Conservation (phyloP, 1,140 invertebrate species). For the Saxidomus purpurata region DNA sequence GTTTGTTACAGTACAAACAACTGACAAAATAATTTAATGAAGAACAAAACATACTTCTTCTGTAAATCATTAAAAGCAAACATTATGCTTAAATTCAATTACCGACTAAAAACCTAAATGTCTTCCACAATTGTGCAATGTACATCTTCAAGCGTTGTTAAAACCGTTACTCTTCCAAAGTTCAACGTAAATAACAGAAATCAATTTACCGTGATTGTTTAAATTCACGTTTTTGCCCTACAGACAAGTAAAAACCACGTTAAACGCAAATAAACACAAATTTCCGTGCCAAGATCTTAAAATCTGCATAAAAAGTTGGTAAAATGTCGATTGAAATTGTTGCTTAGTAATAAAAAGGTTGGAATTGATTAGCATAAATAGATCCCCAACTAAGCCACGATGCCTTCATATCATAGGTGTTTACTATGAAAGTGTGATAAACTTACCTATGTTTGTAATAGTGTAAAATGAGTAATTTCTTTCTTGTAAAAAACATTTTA, state of each 20-base stretch:
- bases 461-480: no score
- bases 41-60: no score
- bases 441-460: no score
- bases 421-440: no score
- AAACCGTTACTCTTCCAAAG: background rate
- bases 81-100: background rate
- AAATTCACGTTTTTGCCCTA: background rate
- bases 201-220: background rate
- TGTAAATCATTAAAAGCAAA: no score
- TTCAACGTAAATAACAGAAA: background rate
- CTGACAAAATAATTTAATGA: no score
- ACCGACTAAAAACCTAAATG: background rate
- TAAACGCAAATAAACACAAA: background rate
- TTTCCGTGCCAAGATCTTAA: background rate
- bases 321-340: slow-evolving; percentile 25
- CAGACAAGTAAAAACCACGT: background rate
- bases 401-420: no score
- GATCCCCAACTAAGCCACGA: background rate
- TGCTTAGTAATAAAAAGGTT: background rate
- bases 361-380: background rate
- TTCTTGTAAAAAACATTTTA: no score
- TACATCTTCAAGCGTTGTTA: background rate
- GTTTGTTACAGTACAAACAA: no score
- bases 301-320: background rate
- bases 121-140: background rate